Evolutionary conservation across 1,140 invertebrate genomes (phyloP).

Genomic region (Achroia grisella): DNA sequence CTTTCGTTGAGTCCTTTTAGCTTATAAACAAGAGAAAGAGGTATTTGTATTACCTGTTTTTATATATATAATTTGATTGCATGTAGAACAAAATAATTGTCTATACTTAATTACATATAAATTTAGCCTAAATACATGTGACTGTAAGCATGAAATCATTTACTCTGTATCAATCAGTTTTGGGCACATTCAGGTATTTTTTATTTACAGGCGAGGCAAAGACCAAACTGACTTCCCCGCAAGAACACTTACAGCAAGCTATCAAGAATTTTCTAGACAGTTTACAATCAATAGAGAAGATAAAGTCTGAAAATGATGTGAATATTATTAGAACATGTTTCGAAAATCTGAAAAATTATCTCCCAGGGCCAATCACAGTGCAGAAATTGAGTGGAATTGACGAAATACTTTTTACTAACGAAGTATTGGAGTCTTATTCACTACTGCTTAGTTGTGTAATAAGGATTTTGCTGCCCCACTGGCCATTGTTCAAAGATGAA

Average conservation of each 20-base stretch:
- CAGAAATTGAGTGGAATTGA: conserved; percentile 72
- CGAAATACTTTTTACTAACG: conserved; percentile 11
- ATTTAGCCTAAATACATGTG: conserved; percentile 14
- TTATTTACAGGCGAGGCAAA: conserved; percentile 34
- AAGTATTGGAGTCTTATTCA: conserved; percentile 22
- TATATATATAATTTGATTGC: too few relatives aligned
- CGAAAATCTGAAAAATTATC: conserved; percentile 17
- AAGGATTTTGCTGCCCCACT: conserved; percentile 24
- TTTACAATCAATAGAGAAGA: conserved; percentile 45
- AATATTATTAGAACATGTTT: background rate
- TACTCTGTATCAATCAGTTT: conserved; percentile 28
- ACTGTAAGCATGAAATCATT: conserved; percentile 12
- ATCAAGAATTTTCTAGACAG: conserved; percentile 14
- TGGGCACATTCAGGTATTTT: conserved; percentile 64
- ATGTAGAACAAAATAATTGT: too few relatives aligned
- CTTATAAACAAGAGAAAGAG: too few relatives aligned
- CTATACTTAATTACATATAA: background rate
- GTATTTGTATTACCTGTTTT: too few relatives aligned
- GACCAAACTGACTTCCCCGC: conserved; percentile 1
- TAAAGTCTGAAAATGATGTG: conserved; percentile 61
- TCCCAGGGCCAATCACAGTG: conserved; percentile 78
- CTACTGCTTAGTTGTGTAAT: conserved; percentile 19
- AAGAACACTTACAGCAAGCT: conserved; percentile 7
- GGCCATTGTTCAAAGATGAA: conserved; percentile 45
- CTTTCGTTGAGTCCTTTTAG: too few relatives aligned